These are phyloP conservation scores for Stenurella melanura DNA, from an alignment of 2,888 invertebrate genomes.

Conservation along the genomic window DNA sequence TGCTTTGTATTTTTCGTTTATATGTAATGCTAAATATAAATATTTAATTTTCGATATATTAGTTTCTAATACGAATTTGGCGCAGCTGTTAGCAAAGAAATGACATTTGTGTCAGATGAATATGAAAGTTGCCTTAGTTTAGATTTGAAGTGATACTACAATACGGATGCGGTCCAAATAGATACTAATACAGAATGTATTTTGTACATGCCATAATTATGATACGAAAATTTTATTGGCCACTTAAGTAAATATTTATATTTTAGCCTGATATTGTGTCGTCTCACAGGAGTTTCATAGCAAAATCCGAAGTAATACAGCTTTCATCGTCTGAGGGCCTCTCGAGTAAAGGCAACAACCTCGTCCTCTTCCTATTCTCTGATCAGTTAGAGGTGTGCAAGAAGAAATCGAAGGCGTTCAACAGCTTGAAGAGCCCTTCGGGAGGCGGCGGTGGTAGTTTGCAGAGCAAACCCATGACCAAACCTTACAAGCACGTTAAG, in stretches of 20 bases:
- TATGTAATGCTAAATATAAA: background rate
- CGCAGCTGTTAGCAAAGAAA: too few species aligned
- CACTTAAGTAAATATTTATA: conserved; percentile 13
- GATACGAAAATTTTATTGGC: too few species aligned
- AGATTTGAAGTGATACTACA: too few species aligned
- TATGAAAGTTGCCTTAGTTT: too few species aligned
- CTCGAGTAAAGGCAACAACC: conserved; percentile 86
- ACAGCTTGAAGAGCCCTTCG: conserved; percentile 81
- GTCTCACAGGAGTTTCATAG: conserved; percentile 92
- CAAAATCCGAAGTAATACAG: conserved; percentile 92
- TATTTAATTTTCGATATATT: too few species aligned
- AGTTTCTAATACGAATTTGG: too few species aligned
- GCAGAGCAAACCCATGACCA: conserved; percentile 78
- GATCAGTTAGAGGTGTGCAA: conserved; percentile 96
- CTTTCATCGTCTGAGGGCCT: conserved; percentile 83
- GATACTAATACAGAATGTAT: too few species aligned
- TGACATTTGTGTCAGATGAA: too few species aligned
- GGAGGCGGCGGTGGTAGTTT: conserved; percentile 59
- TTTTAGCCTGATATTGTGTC: conserved; percentile 91
- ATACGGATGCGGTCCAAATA: too few species aligned
- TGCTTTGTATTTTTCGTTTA: too few species aligned
- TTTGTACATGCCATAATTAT: too few species aligned
- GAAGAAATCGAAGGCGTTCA: conserved; percentile 86
- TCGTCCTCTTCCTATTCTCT: conserved; percentile 94
- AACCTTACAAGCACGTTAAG: conserved; percentile 93